These are phyloP conservation scores for Seira ritae DNA, from an alignment of 2,888 invertebrate genomes.

Conservation along the genomic window DNA sequence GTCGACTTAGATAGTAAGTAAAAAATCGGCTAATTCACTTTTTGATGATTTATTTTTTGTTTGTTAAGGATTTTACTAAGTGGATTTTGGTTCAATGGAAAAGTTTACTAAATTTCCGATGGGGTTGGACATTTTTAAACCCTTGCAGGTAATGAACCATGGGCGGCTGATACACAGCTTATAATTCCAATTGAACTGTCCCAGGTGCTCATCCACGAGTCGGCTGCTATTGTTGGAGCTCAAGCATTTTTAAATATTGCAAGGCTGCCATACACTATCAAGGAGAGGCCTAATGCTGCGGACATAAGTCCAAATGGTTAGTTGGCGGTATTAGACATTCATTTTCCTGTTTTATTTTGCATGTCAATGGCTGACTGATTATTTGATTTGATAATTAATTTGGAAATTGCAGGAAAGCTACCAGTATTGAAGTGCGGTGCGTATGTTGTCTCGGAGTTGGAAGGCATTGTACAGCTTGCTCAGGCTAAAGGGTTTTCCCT, in stretches of 20 bases:
- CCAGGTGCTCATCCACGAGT: constrained; percentile 95
- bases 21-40: background rate
- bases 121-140: background rate
- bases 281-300: constrained; percentile 85
- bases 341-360: background rate
- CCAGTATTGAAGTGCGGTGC: constrained; percentile 95
- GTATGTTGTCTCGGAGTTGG: constrained; percentile 92
- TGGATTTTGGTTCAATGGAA: background rate
- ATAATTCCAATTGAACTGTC: constrained; percentile 95
- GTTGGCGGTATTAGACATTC: constrained; percentile 14
- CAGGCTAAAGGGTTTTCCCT: constrained; percentile 82
- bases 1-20: constrained; percentile 64
- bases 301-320: constrained; percentile 93
- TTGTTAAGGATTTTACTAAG: background rate
- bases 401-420: constrained; percentile 82
- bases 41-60: too few relatives aligned
- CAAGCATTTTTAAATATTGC: constrained; percentile 94
- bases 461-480: constrained; percentile 84
- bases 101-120: background rate
- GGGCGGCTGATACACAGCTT: constrained; percentile 91
- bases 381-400: background rate
- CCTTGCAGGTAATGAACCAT: constrained; percentile 87
- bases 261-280: constrained; percentile 61
- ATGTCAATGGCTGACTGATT: background rate
- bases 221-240: constrained; percentile 94